These are phyloP conservation scores for Penaeus japonicus DNA, from an alignment of 1,140 invertebrate species.

Conservation along the genomic window DNA sequence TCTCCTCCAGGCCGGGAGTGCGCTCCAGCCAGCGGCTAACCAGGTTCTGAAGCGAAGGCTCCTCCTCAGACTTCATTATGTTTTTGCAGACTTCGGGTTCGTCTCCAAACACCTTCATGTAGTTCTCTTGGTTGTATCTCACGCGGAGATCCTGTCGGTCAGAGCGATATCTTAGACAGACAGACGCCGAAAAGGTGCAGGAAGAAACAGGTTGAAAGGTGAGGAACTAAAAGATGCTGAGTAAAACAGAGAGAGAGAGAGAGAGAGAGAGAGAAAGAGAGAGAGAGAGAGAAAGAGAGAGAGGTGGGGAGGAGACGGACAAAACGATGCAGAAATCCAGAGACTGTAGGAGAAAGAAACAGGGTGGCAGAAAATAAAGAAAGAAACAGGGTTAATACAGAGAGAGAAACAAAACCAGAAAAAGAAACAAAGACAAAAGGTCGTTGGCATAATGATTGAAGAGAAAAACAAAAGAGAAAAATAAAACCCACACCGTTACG, in stretches of 20 bases:
- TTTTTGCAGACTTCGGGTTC: slow-evolving; percentile 76
- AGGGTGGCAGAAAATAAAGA: too few species aligned
- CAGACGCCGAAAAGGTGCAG: background rate
- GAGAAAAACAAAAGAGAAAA: too few species aligned
- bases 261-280: too few species aligned
- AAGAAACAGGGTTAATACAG: too few species aligned
- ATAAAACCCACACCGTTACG: too few species aligned
- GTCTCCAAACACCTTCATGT: slow-evolving; percentile 84
- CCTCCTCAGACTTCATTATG: slow-evolving; percentile 80
- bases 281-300: too few species aligned
- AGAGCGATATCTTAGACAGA: background rate
- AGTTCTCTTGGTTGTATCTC: slow-evolving; percentile 90
- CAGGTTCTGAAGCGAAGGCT: slow-evolving; percentile 83
- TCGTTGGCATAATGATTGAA: too few species aligned
- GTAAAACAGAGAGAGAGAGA: background rate
- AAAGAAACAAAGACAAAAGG: too few species aligned
- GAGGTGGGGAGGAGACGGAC: too few species aligned
- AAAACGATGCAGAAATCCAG: too few species aligned
- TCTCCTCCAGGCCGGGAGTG: slow-evolving; percentile 85
- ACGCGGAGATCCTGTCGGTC: slow-evolving; percentile 77
- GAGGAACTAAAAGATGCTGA: background rate
- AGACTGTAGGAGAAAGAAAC: too few species aligned
- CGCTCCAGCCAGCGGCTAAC: slow-evolving; percentile 93
- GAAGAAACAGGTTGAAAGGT: background rate
- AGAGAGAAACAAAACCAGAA: too few species aligned